Conservation (phyloP, 2,797 vertebrate genomes). For the Telmatherina bonti region DNA sequence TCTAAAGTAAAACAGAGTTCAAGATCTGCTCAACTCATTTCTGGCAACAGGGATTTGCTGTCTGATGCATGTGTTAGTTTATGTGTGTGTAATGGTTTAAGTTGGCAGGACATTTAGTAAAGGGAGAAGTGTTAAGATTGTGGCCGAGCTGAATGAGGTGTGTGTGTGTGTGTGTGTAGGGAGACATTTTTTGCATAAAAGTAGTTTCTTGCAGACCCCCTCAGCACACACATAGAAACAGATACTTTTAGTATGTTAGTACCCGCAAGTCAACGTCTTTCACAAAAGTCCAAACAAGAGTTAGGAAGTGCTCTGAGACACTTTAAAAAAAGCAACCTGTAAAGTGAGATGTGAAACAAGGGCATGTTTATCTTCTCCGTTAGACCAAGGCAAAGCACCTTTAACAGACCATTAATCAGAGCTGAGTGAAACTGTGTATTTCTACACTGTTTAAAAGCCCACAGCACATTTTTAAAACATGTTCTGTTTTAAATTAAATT, state of each 20-base stretch:
- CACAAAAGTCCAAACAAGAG: constrained; percentile 39
- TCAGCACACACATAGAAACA: constrained; percentile 15
- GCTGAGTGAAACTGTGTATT: constrained; percentile 17
- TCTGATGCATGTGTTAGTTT: constrained; percentile 43
- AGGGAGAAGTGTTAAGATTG: constrained; percentile 61
- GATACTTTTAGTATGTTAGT: constrained; percentile 30
- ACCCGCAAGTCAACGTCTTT: constrained; percentile 38
- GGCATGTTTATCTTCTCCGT: constrained; percentile 45
- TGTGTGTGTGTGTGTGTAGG: constrained; percentile 24
- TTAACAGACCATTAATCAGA: constrained; percentile 16
- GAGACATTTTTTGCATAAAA: constrained; percentile 51
- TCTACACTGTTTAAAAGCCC: constrained; percentile 29
- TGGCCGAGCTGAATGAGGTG: constrained; percentile 46
- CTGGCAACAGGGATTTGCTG: constrained; percentile 50
- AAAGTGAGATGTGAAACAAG: constrained; percentile 44
- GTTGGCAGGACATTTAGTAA: constrained; percentile 70
- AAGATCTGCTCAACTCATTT: constrained; percentile 63
- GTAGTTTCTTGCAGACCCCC: constrained; percentile 36
- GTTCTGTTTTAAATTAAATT: constrained; percentile 37
- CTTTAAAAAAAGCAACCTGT: constrained; percentile 45
- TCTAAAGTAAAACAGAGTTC: constrained; percentile 45
- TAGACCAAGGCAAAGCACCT: constrained; percentile 45
- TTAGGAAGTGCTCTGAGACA: constrained; percentile 30
- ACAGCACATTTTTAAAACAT: constrained; percentile 36
- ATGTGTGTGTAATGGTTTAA: constrained; percentile 43